phyloP scores from a whole-genome alignment of 92 coral and sea anemone genomes.

The Parazoanthus atlanticus region DNA sequence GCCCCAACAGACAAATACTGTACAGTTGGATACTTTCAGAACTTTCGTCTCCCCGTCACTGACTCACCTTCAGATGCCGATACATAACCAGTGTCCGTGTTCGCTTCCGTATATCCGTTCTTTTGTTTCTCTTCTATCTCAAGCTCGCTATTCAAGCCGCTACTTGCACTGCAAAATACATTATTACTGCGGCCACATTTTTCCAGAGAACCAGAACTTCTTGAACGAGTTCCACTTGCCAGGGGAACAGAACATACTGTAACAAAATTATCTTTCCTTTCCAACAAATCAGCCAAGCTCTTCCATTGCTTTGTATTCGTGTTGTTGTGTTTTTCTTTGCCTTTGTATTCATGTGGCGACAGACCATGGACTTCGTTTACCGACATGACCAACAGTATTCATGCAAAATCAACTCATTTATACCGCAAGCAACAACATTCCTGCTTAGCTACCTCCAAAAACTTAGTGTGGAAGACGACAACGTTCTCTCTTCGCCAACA shows the following conservation, averaged over 20 bases:
- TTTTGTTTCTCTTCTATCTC: neutral
- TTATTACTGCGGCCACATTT: neutral
- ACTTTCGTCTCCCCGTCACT: neutral
- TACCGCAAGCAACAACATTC: neutral
- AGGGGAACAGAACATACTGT: neutral
- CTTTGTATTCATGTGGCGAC: neutral
- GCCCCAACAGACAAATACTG: neutral
- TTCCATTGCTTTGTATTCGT: conserved; percentile 8
- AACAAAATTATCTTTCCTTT: neutral
- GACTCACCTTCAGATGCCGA: conserved; percentile 3
- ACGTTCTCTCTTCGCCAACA: neutral
- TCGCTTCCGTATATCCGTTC: neutral
- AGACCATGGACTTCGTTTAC: neutral
- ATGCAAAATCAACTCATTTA: neutral
- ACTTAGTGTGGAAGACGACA: neutral
- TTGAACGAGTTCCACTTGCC: neutral
- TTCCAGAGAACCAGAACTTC: neutral
- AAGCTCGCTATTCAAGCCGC: neutral
- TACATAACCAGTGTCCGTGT: conserved; percentile 4
- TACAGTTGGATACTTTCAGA: neutral
- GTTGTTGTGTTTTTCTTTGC: neutral
- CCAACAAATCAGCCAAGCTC: conserved; percentile 10
- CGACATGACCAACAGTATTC: neutral
- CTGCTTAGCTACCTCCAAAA: neutral
- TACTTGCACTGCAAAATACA: neutral